phyloP scores from a whole-genome alignment of 2,113 vertebrate genomes.

The Neotragus moschatus region DNA sequence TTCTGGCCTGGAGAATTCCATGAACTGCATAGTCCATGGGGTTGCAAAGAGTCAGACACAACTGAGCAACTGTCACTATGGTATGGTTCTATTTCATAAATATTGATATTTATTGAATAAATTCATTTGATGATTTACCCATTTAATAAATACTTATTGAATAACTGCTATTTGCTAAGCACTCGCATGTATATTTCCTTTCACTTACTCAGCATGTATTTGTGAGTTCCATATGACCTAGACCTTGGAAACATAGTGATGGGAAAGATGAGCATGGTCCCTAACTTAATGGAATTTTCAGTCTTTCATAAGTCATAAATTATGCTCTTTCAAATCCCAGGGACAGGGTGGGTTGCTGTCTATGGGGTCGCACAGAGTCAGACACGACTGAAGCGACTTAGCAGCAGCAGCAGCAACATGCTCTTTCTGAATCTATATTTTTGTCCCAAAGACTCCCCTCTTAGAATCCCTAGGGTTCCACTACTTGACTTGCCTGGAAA shows the following conservation, averaged over 20 bases:
- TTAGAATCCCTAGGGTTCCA: not conserved
- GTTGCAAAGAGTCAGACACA: not conserved
- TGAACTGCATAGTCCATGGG: not conserved
- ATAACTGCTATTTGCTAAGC: not conserved
- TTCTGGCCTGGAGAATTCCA: not conserved
- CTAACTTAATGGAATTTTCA: not conserved
- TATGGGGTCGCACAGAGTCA: too few relatives aligned
- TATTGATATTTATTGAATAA: constrained; percentile 15
- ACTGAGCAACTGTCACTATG: not conserved
- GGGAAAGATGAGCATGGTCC: not conserved
- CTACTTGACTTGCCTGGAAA: constrained; percentile 22
- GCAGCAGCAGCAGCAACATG: not conserved
- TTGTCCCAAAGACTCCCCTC: not conserved
- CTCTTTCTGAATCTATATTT: constrained; percentile 11
- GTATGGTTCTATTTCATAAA: not conserved
- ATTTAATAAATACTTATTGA: not conserved
- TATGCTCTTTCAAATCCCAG: not conserved
- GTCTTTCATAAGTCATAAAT: constrained; percentile 20
- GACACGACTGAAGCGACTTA: too few relatives aligned
- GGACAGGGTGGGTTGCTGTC: too few relatives aligned
- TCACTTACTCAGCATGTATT: not conserved
- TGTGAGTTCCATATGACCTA: not conserved
- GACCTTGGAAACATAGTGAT: not conserved
- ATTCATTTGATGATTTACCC: not conserved
- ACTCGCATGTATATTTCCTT: not conserved